phyloP scores from a whole-genome alignment of 2,797 vertebrate genomes.

The Heteromormyrus szaboi region DNA sequence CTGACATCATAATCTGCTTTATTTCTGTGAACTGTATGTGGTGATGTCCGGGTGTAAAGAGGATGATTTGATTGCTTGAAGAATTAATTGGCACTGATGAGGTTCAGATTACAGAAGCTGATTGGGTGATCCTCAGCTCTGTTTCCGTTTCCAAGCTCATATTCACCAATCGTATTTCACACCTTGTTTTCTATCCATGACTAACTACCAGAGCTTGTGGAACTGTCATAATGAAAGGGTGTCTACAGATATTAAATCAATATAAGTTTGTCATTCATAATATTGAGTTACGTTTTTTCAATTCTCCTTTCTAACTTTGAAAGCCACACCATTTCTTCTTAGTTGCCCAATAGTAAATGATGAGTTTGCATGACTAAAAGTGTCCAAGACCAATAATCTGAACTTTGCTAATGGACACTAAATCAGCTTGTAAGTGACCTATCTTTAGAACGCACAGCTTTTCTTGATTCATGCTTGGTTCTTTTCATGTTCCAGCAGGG shows the following conservation, averaged over 20 bases:
- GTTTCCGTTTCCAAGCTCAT: not conserved
- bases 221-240: not conserved
- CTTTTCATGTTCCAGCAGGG: not conserved
- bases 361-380: not conserved
- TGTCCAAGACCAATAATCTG: not conserved
- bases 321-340: not conserved
- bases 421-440: not conserved
- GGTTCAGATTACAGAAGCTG: not conserved
- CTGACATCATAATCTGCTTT: not conserved
- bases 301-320: not conserved
- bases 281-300: not conserved
- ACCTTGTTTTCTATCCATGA: not conserved
- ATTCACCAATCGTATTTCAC: not conserved
- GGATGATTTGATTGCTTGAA: not conserved
- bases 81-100: not conserved
- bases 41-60: not conserved
- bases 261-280: not conserved
- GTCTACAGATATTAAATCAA: not conserved
- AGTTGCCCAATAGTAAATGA: not conserved
- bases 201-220: not conserved
- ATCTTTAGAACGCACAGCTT: not conserved
- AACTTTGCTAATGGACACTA: not conserved
- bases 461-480: too few relatives aligned
- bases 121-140: not conserved
- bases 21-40: not conserved